A percentile compares a stretch with the other conserved stretches of the same genome.
phyloP scores from a whole-genome alignment of 30 jellyfish, hydroid and myxozoan genomes.

The Cassiopea andromeda region DNA sequence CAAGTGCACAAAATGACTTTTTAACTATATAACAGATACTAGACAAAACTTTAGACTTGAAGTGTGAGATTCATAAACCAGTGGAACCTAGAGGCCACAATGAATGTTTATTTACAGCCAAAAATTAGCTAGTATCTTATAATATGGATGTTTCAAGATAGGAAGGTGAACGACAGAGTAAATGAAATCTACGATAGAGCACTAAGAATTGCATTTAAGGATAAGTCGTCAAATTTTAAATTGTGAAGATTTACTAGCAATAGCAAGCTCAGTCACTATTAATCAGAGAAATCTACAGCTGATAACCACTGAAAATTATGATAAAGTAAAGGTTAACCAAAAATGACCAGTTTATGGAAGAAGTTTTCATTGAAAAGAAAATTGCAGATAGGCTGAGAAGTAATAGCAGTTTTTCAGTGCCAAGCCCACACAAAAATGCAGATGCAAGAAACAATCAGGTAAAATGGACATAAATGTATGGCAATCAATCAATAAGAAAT shows the following conservation, averaged over 20 bases:
- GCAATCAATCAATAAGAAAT: slow-evolving; percentile 7
- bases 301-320: not conserved
- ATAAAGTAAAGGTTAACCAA: not conserved
- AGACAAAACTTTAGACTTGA: too few species aligned
- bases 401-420: not conserved
- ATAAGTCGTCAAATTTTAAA: not conserved
- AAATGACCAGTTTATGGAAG: not conserved
- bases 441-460: not conserved
- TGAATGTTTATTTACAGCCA: not conserved
- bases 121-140: not conserved
- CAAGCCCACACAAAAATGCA: not conserved
- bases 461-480: slow-evolving; percentile 1
- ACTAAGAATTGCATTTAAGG: not conserved
- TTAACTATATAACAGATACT: too few species aligned
- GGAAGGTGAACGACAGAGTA: not conserved
- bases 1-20: too few species aligned
- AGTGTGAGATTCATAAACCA: not conserved
- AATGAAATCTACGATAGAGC: not conserved
- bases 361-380: not conserved
- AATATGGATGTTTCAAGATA: not conserved
- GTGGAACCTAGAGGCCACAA: not conserved
- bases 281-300: slow-evolving; percentile 11
- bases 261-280: not conserved
- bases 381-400: not conserved
- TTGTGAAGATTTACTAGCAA: not conserved